Conservation (phyloP, 2,888 invertebrate genomes). For the Melipona beecheii region DNA sequence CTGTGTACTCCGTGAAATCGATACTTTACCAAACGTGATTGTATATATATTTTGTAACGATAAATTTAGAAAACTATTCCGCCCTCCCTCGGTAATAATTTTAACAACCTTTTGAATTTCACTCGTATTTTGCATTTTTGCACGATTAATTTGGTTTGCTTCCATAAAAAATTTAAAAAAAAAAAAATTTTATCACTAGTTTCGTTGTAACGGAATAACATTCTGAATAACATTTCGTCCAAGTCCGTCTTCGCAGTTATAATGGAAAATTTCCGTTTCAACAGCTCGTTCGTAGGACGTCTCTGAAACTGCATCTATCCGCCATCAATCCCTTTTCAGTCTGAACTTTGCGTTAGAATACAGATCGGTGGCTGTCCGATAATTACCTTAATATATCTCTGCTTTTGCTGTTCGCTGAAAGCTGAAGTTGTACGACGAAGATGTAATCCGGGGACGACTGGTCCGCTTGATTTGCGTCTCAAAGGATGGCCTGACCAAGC, state of each 20-base stretch:
- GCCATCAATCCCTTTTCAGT: neutral
- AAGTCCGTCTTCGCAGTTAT: neutral
- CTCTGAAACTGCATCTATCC: neutral
- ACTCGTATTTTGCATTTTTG: no score
- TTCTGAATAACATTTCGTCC: neutral
- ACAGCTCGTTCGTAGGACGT: neutral
- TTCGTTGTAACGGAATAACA: neutral
- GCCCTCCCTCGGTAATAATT: neutral
- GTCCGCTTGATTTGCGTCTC: constrained; percentile 42
- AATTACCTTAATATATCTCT: constrained; percentile 40
- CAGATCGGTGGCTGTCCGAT: neutral
- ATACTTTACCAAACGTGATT: neutral
- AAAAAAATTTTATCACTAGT: neutral
- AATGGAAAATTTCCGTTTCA: neutral
- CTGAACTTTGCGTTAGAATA: neutral
- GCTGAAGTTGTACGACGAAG: constrained; percentile 5
- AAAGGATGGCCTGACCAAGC: constrained; percentile 37
- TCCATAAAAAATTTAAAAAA: no score
- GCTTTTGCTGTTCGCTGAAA: neutral
- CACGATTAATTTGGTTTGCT: neutral
- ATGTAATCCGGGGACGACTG: constrained; percentile 38
- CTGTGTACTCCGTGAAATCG: neutral
- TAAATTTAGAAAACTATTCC: neutral
- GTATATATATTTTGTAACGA: neutral
- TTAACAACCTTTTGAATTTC: neutral